Percentiles rank a stretch among this genome's conserved stretches.
Conservation (phyloP, 2,888 invertebrate species). For the Drosophila crucigera region DNA sequence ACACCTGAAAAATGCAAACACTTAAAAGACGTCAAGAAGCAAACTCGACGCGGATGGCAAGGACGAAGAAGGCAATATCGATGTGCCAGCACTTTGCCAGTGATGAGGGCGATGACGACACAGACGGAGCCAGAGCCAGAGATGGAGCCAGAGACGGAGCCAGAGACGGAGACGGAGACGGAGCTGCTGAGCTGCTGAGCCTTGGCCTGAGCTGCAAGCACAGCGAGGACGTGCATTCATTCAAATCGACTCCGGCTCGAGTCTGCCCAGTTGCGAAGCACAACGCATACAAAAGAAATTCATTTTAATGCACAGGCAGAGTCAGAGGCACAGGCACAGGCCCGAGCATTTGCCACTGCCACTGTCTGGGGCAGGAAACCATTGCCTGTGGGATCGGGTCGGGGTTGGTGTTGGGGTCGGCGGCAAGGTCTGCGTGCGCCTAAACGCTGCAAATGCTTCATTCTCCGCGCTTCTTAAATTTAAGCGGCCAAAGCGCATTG, state of each 20-base stretch:
- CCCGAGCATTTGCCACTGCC: slow-evolving; percentile 7
- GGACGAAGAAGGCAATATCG: slow-evolving; percentile 52
- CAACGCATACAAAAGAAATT: slow-evolving; percentile 72
- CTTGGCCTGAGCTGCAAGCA: slow-evolving; percentile 36
- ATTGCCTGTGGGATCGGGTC: slow-evolving; percentile 45
- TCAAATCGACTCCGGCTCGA: slow-evolving; percentile 70
- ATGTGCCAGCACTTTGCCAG: slow-evolving; percentile 48
- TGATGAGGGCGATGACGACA: slow-evolving; percentile 40
- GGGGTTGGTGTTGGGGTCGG: slow-evolving; percentile 8
- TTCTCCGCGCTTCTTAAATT: slow-evolving; percentile 56
- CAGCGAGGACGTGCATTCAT: slow-evolving; percentile 76
- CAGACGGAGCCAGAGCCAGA: background rate
- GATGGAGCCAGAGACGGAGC: background rate
- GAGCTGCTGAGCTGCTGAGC: slow-evolving; percentile 26
- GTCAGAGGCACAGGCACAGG: slow-evolving; percentile 23
- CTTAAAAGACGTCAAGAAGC: slow-evolving; percentile 70
- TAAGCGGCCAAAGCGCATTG: slow-evolving; percentile 72
- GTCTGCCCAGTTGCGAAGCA: slow-evolving; percentile 37
- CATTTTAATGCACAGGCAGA: slow-evolving; percentile 70
- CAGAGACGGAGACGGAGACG: background rate
- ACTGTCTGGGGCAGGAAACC: slow-evolving; percentile 58
- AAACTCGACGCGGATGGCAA: slow-evolving; percentile 27
- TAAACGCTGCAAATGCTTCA: slow-evolving; percentile 70
- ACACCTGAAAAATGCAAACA: slow-evolving; percentile 79
- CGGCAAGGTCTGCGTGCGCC: slow-evolving; percentile 69